Evolutionary conservation across 2,113 vertebrate species (phyloP).

Genomic region (Sciurus niger): DNA sequence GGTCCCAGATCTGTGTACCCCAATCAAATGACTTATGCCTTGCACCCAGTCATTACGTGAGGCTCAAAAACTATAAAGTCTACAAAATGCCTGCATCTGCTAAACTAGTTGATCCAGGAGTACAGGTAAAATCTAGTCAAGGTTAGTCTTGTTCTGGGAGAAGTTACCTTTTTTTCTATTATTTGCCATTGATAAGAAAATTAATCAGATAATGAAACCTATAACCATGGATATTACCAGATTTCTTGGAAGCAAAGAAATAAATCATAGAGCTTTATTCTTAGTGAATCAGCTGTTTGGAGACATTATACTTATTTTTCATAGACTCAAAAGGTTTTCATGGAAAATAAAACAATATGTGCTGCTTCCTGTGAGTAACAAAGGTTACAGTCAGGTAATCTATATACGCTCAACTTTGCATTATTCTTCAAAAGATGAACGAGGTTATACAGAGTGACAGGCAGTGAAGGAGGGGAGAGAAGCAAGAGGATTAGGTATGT

Average conservation of each 20-base stretch:
- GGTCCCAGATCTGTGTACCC: background rate
- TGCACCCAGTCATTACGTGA: background rate
- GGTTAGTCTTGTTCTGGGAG: background rate
- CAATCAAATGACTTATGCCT: background rate
- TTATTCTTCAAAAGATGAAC: background rate
- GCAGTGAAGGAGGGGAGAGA: background rate
- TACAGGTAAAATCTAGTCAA: conserved; percentile 18
- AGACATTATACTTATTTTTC: conserved; percentile 13
- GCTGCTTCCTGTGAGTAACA: background rate
- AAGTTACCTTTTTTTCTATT: conserved; percentile 12
- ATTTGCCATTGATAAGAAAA: background rate
- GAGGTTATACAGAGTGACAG: background rate
- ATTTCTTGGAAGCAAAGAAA: conserved; percentile 23
- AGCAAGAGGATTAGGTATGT: background rate
- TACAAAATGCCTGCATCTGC: background rate
- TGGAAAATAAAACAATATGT: background rate
- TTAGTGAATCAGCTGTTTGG: background rate
- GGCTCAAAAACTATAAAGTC: background rate
- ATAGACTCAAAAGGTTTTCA: background rate
- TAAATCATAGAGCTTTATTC: background rate
- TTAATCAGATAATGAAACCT: conserved; percentile 21
- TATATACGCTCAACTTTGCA: background rate
- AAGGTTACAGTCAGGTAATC: background rate
- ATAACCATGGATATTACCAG: background rate
- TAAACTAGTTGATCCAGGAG: background rate